Base-by-base conservation (phyloP, 2,113 vertebrate species). In the Chaetodon trifascialis region DNA sequence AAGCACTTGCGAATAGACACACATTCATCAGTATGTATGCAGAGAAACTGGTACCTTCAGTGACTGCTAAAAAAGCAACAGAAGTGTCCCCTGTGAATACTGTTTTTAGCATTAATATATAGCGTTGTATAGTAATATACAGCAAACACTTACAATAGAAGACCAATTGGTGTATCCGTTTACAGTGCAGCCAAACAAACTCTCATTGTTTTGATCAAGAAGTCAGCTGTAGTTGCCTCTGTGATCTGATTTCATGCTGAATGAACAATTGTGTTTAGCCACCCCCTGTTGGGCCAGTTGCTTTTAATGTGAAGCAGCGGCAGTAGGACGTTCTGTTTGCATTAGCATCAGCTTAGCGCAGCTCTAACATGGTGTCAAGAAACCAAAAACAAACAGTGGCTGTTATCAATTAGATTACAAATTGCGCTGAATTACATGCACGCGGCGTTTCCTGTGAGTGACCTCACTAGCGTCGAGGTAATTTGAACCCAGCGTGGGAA, bases 1-100 rank as follows among this genome's bases (percentile, higher is more conserved):
- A 34, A 34, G 78, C 72, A 84, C 80, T 89, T 86, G 76, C 68
- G 73, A 72, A 84, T n/a, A 60, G 63, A 51, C 76, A 46, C 38
- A 58, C 30, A 70, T 54, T 76, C 14, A 23, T 68, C 40, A 55
- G n/a, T 56, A 21, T 67, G 21, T 49, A 58, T 67, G 40, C 58
- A 54, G 14, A 40, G 62, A 47, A 60, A 10, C 11, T 63, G 21
- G 47, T 46, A 15, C n/a, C 25, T 47, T 46, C 2, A 46, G 21
- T 11, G 10, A 21, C 11, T 63, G n/a, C 56, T 51, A 14, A 23
- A 63, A 23, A 63, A 34, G 44, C 36, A 44, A 40, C 74, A 67
- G 5, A 49, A 7, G 56, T 36, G 36, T 11, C 6, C 58, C 58
- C 40, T 25, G 14, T 49, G 56, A 7, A 7, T 56, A 14, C 36